Evolutionary conservation across 2,888 invertebrate species (phyloP).

Genomic region (Lepidocyrtoides sp.): DNA sequence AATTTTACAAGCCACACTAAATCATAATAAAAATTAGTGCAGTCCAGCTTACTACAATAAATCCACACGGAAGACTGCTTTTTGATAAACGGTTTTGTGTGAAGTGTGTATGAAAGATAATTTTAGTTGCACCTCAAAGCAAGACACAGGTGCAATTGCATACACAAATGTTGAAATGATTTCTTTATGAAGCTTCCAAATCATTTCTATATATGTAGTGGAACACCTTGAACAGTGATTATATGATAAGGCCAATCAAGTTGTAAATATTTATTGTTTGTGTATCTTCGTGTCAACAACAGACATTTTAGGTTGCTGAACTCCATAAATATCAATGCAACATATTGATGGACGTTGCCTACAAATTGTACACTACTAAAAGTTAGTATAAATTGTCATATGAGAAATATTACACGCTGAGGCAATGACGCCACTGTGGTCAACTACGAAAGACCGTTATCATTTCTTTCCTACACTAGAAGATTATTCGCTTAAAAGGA

Average conservation of each 20-base stretch:
- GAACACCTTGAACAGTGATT: slow-evolving; percentile 2
- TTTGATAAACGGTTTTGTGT: too few species aligned
- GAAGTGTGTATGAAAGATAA: too few species aligned
- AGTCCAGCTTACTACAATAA: too few species aligned
- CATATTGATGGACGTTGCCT: not conserved
- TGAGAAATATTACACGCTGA: not conserved
- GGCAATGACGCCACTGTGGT: slow-evolving; percentile 46
- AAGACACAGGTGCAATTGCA: too few species aligned
- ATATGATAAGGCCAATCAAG: slow-evolving; percentile 24
- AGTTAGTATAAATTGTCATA: not conserved
- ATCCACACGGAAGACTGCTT: too few species aligned
- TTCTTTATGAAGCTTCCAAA: too few species aligned
- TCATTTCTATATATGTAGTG: not conserved
- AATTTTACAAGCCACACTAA: too few species aligned
- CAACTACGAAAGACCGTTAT: slow-evolving; percentile 4
- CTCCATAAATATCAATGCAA: slow-evolving; percentile 17
- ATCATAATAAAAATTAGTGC: too few species aligned
- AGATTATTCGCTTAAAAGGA: not conserved
- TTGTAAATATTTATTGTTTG: not conserved
- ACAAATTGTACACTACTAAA: not conserved
- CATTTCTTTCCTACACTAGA: not conserved
- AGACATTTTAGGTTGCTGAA: slow-evolving; percentile 48
- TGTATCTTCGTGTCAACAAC: slow-evolving; percentile 26
- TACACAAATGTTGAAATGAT: too few species aligned
- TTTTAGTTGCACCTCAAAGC: too few species aligned